phyloP scores from a whole-genome alignment of 92 coral and sea anemone species.

The Palythoa grandis region DNA sequence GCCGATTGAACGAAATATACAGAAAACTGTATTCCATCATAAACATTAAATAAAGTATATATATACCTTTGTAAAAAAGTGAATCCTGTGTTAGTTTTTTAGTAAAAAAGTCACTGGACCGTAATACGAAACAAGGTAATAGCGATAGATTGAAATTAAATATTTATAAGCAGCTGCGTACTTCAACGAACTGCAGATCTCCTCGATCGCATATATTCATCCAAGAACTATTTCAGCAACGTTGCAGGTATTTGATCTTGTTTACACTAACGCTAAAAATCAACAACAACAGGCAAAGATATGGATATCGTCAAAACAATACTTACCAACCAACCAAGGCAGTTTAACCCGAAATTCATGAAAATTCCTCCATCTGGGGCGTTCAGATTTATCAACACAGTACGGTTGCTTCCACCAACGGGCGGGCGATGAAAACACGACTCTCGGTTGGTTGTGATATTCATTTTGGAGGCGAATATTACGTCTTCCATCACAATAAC shows the following conservation, averaged over 20 bases:
- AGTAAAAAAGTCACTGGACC: not conserved
- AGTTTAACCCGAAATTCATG: slow-evolving; percentile 84
- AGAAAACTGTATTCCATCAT: not conserved
- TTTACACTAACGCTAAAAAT: slow-evolving; percentile 4
- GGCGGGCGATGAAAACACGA: slow-evolving; percentile 33
- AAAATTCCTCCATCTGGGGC: slow-evolving; percentile 95
- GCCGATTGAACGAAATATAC: not conserved
- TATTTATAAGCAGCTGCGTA: slow-evolving; percentile 16
- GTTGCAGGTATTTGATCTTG: slow-evolving; percentile 10
- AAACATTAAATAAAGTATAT: not conserved
- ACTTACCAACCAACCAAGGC: slow-evolving; percentile 94
- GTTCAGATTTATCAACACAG: slow-evolving; percentile 51
- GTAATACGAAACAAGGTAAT: slow-evolving; percentile 9
- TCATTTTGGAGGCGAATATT: slow-evolving; percentile 17
- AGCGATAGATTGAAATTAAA: not conserved
- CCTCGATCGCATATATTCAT: not conserved
- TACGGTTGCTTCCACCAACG: slow-evolving; percentile 21
- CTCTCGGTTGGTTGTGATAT: slow-evolving; percentile 25
- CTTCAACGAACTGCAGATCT: slow-evolving; percentile 21
- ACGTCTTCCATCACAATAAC: not conserved
- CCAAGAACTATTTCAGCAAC: not conserved
- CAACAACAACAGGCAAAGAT: slow-evolving; percentile 9
- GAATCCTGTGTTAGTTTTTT: not conserved
- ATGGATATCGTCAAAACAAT: slow-evolving; percentile 7
- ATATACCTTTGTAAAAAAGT: not conserved